phyloP scores from a whole-genome alignment of 2,797 vertebrate genomes.

The Pyrocephalus nanus region DNA sequence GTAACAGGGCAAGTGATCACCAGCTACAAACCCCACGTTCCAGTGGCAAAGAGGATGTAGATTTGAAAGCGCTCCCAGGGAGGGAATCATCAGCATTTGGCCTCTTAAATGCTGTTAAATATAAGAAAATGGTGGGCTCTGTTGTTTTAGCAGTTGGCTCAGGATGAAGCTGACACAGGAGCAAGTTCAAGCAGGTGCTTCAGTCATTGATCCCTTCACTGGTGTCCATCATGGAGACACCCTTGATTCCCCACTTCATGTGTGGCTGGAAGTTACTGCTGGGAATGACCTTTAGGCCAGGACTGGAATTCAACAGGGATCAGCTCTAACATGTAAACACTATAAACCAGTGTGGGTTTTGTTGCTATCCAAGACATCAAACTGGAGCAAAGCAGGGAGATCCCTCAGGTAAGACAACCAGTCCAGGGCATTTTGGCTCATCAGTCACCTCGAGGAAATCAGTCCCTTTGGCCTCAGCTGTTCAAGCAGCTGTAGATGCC shows the following conservation, averaged over 20 bases:
- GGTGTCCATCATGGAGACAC: accelerated
- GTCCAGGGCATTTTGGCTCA: accelerated
- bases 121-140: background rate
- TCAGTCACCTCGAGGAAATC: background rate
- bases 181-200: background rate
- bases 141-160: background rate
- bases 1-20: accelerated
- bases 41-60: background rate
- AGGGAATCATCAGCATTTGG: background rate
- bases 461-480: background rate
- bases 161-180: background rate
- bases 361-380: background rate
- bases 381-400: background rate
- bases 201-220: background rate
- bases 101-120: background rate
- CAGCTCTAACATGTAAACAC: background rate
- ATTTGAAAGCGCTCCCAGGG: background rate
- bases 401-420: accelerated
- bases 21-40: background rate
- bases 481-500: background rate
- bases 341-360: background rate
- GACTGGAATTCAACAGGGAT: background rate
- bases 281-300: background rate
- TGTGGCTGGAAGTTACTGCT: background rate
- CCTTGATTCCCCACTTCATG: background rate